Conservation (phyloP, 1,140 invertebrate genomes). For the Archivesica marissinica region DNA sequence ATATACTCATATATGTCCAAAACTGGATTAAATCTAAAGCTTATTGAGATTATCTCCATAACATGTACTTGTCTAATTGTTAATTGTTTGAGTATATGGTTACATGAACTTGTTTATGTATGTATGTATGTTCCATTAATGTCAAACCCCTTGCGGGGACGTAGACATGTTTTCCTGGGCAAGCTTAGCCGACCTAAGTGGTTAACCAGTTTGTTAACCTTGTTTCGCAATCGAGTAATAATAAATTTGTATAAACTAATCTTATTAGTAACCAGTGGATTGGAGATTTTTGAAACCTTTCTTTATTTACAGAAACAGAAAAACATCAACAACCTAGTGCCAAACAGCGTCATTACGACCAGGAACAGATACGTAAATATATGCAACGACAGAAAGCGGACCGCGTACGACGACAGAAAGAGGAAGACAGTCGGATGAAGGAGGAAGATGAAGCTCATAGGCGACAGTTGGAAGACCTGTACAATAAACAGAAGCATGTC, state of each 20-base stretch:
- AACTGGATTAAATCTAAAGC: no score
- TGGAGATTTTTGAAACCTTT: not conserved
- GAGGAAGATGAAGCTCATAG: constrained; percentile 72
- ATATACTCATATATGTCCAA: no score
- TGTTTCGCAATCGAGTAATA: no score
- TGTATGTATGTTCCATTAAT: no score
- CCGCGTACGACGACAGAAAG: constrained; percentile 67
- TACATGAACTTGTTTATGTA: no score
- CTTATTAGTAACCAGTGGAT: not conserved
- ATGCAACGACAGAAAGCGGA: constrained; percentile 80
- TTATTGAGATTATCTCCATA: no score
- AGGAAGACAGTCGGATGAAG: constrained; percentile 72
- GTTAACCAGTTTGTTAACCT: no score
- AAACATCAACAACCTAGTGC: constrained; percentile 71
- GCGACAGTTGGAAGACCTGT: constrained; percentile 73
- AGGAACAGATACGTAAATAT: constrained; percentile 78
- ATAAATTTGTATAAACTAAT: not conserved
- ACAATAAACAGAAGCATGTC: constrained; percentile 70
- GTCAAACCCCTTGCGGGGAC: no score
- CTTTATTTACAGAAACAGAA: constrained; percentile 67
- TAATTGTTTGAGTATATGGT: no score
- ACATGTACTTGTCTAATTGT: no score
- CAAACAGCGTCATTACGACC: constrained; percentile 81
- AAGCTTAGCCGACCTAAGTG: no score
- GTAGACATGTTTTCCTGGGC: no score